Base-by-base conservation (phyloP, 37 sponge, comb jelly and placozoan genomes). In the Spongilla lacustris region DNA sequence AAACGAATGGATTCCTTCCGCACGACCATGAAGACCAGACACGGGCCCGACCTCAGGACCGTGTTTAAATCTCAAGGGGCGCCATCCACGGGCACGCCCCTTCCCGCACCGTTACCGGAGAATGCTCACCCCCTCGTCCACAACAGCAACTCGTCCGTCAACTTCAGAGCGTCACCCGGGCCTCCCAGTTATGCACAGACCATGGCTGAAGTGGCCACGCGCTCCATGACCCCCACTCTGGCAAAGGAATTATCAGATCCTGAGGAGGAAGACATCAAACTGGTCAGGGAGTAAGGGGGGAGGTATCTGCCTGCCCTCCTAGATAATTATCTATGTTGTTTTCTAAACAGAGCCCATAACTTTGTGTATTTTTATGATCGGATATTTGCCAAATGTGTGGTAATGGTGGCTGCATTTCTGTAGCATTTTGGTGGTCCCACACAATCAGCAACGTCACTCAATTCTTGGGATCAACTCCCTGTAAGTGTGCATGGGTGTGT, bases 1-100 rank as follows among this genome's bases (percentile, higher is more conserved):
- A 50, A 58, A 27, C 35, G 92, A 67, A 87, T 91, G 92, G 76
- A 87, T 71, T 87, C 92, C 12, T 84, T 91, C 22, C 77, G 92
- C 30, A 41, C 78, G 36, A 91, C 92, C 5, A 67, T 91, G 66
- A 82, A 66, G 76, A 68, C 27, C 26, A 22, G 26, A 49, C 38
- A 34, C 33, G 69, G 34, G 33, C 26, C 73, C 13, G 73, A 27
- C 24, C 46, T 70, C 49, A 73, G 73, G n/a, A 36, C 24, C 41
- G 23, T 81, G 24, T 81, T 69, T 14, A 58, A 58, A 58, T 58
- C 58, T 58, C 58, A 58, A 17, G 58, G 58, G 66, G 34, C 27
- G 66, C 67, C 32, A 32, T 67, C 19, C 12, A 22, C 34, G 2
- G 67, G 32, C 25, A 80, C 30, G 30, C 66, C 67, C 26, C 33